Conservation (phyloP, 1,140 invertebrate species). For the Halictus rubicundus region DNA sequence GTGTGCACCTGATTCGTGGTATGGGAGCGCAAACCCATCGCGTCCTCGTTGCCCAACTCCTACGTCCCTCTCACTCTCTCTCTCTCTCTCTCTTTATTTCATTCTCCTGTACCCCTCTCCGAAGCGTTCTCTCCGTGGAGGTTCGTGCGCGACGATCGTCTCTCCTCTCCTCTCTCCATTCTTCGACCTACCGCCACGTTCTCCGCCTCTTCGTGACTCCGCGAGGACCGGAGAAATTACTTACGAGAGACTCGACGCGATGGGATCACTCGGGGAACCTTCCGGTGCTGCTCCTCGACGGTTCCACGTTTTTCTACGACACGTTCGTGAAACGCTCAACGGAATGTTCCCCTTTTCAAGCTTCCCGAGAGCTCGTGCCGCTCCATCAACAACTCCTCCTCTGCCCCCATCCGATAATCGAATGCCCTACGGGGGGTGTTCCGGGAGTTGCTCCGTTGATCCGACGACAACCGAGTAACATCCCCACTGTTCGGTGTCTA, state of each 20-base stretch:
- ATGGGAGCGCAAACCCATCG: slow-evolving; percentile 8
- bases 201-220: slow-evolving; percentile 11
- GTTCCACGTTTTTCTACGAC: not conserved
- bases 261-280: not conserved
- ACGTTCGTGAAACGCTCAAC: not conserved
- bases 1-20: slow-evolving; percentile 43
- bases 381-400: too few relatives aligned
- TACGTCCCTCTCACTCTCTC: not conserved
- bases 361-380: too few relatives aligned
- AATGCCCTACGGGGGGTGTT: too few relatives aligned
- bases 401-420: too few relatives aligned
- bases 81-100: not conserved
- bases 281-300: not conserved
- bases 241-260: not conserved
- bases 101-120: not conserved
- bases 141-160: slow-evolving; percentile 1
- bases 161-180: slow-evolving; percentile 12
- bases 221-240: slow-evolving; percentile 18
- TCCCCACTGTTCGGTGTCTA: too few relatives aligned
- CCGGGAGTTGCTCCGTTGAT: too few relatives aligned
- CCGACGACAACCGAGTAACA: too few relatives aligned
- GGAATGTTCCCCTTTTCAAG: not conserved
- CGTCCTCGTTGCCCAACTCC: slow-evolving; percentile 26
- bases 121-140: not conserved
- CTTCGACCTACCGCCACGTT: slow-evolving; percentile 32